Evolutionary conservation across 1,140 invertebrate species (phyloP), one percentile per base, ranked within the genome.

Genomic region (Heliothis subflexa): DNA sequence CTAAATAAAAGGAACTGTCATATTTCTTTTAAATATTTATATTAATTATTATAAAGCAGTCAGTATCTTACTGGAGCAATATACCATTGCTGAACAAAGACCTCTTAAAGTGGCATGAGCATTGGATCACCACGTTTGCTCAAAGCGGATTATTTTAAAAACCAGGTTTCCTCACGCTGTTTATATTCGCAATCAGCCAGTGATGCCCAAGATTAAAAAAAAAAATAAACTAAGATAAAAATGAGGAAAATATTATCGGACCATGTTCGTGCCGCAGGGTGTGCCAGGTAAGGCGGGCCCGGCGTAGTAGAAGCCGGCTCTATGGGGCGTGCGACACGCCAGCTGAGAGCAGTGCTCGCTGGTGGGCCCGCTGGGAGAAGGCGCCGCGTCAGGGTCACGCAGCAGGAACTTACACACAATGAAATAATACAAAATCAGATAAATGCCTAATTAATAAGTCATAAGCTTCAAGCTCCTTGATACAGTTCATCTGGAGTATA

Each of bases 271-370:
- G 2, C 96, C 96, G 85, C 97, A 98, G n/a, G 95, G 85, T 1
- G 97, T 97, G 13, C 97, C 97, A 72, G 97, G 97, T 10, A 98
- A 88, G 9, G 97, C 97, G 2, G 97, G 97, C 1, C 97, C 97
- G 1, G 97, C 96, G 84, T 96, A 96, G 89, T 97, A 97, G 90
- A 95, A 97, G 18, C 97, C 97, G 81, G 96, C 96, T 45, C 96
- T 95, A 82, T 96, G 96, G n/a, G 97, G 97, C 33, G 96, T 96
- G 83, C 95, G 95, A 85, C 97, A 98, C 81, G 96, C 95, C 7
- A 97, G 90, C 83, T 96, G 96, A 62, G 95, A 95, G 88, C 97
- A 98, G 59, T 96, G 95, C 85, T 88, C 83, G 82, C 87, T 78
- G 18, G 93, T 80, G 16, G 90, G 62, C 82, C 86, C 61, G 61